Percentiles rank a stretch among this genome's conserved stretches.
Conservation (phyloP, 2,888 invertebrate genomes). For the Spialia ferax region DNA sequence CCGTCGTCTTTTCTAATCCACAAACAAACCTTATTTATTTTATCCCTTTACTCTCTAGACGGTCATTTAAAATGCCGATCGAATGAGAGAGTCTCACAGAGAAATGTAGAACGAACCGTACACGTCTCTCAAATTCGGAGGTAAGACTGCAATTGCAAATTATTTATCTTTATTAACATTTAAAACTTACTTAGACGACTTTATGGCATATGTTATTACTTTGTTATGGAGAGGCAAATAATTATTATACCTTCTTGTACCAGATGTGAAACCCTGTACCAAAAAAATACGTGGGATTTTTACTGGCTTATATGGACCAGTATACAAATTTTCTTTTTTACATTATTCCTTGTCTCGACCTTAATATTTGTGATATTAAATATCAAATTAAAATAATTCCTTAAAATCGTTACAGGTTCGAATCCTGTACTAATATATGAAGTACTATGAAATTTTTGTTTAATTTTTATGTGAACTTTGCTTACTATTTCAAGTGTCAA, state of each 20-base stretch:
- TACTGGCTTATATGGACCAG: conserved; percentile 14
- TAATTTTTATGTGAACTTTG: background rate
- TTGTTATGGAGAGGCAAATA: background rate
- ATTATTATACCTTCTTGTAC: conserved; percentile 6
- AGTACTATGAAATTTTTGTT: background rate
- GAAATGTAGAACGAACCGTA: conserved; percentile 86
- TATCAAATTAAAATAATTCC: background rate
- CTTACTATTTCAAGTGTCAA: background rate
- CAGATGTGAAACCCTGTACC: conserved; percentile 25
- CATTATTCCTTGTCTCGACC: conserved; percentile 10
- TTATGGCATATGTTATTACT: conserved; percentile 31
- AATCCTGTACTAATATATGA: conserved; percentile 13
- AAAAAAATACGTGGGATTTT: conserved; percentile 29
- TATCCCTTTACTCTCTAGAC: conserved; percentile 89
- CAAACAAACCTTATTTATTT: conserved; percentile 87
- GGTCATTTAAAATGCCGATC: conserved; percentile 89
- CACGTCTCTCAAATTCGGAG: conserved; percentile 79
- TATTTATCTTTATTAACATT: conserved; percentile 36
- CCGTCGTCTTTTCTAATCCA: conserved; percentile 77
- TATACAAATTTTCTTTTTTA: conserved; percentile 20
- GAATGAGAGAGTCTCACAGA: conserved; percentile 86
- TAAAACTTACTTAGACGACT: conserved; percentile 35
- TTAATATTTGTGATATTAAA: background rate
- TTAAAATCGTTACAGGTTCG: conserved; percentile 20
- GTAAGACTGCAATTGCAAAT: conserved; percentile 67